These are phyloP conservation scores for Dunckerocampus dactyliophorus DNA, from an alignment of 2,113 vertebrate species.

Conservation along the genomic window DNA sequence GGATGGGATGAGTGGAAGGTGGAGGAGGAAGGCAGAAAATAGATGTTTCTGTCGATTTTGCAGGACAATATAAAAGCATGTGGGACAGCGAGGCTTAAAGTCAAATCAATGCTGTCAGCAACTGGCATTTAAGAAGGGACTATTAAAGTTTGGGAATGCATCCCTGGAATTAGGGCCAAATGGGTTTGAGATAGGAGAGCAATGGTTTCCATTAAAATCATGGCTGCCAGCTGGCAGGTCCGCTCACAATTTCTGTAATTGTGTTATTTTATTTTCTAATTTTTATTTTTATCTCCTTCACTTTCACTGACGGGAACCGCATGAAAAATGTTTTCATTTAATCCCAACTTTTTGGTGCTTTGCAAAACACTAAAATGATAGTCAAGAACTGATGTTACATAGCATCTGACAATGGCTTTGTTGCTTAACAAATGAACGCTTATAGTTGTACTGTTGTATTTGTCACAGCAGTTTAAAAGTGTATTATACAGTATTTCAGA, in stretches of 20 bases:
- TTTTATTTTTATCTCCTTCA: background rate
- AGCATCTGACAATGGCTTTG: too few relatives aligned
- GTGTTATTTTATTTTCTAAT: background rate
- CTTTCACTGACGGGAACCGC: background rate
- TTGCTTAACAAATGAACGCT: too few relatives aligned
- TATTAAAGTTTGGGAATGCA: slow-evolving; percentile 70
- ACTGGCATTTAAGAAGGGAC: slow-evolving; percentile 69
- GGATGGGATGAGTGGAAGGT: slow-evolving; percentile 45
- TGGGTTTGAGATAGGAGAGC: slow-evolving; percentile 58
- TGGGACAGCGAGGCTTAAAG: slow-evolving; percentile 63
- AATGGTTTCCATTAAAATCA: slow-evolving; percentile 72
- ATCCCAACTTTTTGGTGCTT: background rate
- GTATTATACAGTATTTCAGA: too few relatives aligned
- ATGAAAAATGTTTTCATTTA: background rate
- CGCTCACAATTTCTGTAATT: slow-evolving; percentile 43
- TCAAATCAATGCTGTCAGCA: slow-evolving; percentile 74
- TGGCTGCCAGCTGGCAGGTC: slow-evolving; percentile 64
- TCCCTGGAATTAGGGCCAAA: slow-evolving; percentile 69
- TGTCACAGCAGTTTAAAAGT: too few relatives aligned
- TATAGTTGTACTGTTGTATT: too few relatives aligned
- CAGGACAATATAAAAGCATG: slow-evolving; percentile 64
- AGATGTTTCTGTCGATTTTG: slow-evolving; percentile 73
- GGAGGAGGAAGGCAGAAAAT: slow-evolving; percentile 63
- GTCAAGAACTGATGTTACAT: background rate
- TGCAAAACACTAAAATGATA: background rate